Conservation (phyloP, 2,113 vertebrate genomes). For the Tiliqua scincoides region DNA sequence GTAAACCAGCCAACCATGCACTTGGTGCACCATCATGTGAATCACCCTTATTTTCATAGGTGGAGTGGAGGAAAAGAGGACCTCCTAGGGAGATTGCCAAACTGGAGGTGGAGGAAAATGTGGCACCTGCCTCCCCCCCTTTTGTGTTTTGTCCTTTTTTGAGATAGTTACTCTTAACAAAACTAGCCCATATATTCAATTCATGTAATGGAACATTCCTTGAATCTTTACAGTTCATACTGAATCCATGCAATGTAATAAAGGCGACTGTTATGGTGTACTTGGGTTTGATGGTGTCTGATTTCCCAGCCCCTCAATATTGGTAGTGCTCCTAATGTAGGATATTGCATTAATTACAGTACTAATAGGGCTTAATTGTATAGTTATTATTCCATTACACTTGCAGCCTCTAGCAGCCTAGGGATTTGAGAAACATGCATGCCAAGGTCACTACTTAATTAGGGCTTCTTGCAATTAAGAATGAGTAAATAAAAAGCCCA, state of each 20-base stretch:
- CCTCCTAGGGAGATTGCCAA: not conserved
- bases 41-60: not conserved
- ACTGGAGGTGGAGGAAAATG: not conserved
- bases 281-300: conserved; percentile 9
- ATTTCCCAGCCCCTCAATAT: conserved; percentile 17
- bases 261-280: not conserved
- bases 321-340: not conserved
- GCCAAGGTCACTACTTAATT: conserved; percentile 21
- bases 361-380: not conserved
- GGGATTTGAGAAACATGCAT: not conserved
- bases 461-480: conserved; percentile 28
- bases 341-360: conserved; percentile 19
- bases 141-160: not conserved
- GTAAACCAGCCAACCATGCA: not conserved
- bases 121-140: too few species aligned
- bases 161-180: not conserved
- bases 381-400: conserved; percentile 18
- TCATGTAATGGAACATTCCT: not conserved
- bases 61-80: not conserved
- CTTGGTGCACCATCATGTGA: not conserved
- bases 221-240: not conserved
- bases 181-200: not conserved
- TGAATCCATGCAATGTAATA: not conserved
- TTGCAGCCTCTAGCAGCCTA: conserved; percentile 25
- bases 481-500: conserved; percentile 41